A percentile compares a stretch with the other conserved stretches of the same genome.
Evolutionary conservation across 2,113 vertebrate genomes (phyloP).

Genomic region (Chamaea fasciata): DNA sequence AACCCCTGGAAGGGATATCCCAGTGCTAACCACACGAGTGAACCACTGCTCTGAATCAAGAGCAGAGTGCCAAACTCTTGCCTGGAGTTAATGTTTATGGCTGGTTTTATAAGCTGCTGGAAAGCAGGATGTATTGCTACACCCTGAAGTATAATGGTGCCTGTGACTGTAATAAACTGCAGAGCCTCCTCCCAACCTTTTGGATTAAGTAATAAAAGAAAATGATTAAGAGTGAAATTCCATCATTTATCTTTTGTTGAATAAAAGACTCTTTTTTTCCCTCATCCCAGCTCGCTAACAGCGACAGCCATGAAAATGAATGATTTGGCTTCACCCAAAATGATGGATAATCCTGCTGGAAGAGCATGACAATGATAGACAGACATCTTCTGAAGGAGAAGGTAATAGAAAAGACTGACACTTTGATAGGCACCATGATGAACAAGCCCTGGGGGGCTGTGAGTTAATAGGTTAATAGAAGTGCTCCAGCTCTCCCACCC

Average conservation of each 20-base stretch:
- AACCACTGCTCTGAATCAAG: not conserved
- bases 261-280: not conserved
- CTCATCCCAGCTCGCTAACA: not conserved
- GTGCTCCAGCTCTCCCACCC: not conserved
- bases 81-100: slow-evolving; percentile 40
- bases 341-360: slow-evolving; percentile 46
- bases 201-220: slow-evolving; percentile 57
- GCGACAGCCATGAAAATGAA: slow-evolving; percentile 40
- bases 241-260: slow-evolving; percentile 30
- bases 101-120: slow-evolving; percentile 48
- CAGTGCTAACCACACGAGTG: not conserved
- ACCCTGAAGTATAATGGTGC: slow-evolving; percentile 26
- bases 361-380: slow-evolving; percentile 49
- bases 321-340: slow-evolving; percentile 44
- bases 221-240: slow-evolving; percentile 49
- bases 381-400: slow-evolving; percentile 46
- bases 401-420: slow-evolving; percentile 42
- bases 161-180: slow-evolving; percentile 19
- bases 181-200: slow-evolving; percentile 25
- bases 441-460: slow-evolving; percentile 21
- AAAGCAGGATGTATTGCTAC: slow-evolving; percentile 26
- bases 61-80: slow-evolving; percentile 17
- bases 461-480: slow-evolving; percentile 35
- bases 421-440: slow-evolving; percentile 53
- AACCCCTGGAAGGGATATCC: not conserved